Evolutionary conservation across 1,140 invertebrate species (phyloP).

Genomic region (Eupeodes corollae): DNA sequence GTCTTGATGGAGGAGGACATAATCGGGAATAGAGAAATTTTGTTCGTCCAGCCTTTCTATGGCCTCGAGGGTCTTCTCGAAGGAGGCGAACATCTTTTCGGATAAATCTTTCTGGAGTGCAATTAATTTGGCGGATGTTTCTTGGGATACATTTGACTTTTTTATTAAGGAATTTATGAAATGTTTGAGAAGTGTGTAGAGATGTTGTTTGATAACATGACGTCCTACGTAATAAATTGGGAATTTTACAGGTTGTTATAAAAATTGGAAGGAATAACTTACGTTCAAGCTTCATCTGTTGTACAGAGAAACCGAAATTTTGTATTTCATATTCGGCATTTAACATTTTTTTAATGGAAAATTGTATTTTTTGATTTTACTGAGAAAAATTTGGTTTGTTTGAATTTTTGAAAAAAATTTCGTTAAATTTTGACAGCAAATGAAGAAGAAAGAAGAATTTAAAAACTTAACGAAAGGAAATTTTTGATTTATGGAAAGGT

Average conservation of each 20-base stretch:
- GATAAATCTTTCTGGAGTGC: slow-evolving; percentile 9
- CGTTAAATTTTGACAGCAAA: too few relatives aligned
- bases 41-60: slow-evolving; percentile 12
- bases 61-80: slow-evolving; percentile 6
- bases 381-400: too few relatives aligned
- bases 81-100: slow-evolving; percentile 5
- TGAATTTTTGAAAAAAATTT: too few relatives aligned
- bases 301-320: slow-evolving; percentile 21
- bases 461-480: too few relatives aligned
- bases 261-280: slow-evolving; percentile 1
- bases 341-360: neutral
- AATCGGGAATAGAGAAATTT: slow-evolving; percentile 18
- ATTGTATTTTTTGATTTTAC: too few relatives aligned
- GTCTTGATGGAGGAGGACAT: slow-evolving; percentile 15
- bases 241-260: neutral
- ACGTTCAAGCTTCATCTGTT: slow-evolving; percentile 21
- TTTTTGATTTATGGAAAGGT: too few relatives aligned
- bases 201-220: slow-evolving; percentile 8
- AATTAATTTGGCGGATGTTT: slow-evolving; percentile 9
- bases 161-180: slow-evolving; percentile 13
- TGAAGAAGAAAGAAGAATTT: too few relatives aligned
- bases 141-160: slow-evolving; percentile 15
- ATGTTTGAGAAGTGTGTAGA: slow-evolving; percentile 7
- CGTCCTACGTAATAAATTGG: slow-evolving; percentile 10
- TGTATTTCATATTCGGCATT: slow-evolving; percentile 16